A percentile compares a stretch with the other conserved stretches of the same genome.
Evolutionary conservation across 2,888 invertebrate species (phyloP).

Genomic region (Acanthosepion lycidas): DNA sequence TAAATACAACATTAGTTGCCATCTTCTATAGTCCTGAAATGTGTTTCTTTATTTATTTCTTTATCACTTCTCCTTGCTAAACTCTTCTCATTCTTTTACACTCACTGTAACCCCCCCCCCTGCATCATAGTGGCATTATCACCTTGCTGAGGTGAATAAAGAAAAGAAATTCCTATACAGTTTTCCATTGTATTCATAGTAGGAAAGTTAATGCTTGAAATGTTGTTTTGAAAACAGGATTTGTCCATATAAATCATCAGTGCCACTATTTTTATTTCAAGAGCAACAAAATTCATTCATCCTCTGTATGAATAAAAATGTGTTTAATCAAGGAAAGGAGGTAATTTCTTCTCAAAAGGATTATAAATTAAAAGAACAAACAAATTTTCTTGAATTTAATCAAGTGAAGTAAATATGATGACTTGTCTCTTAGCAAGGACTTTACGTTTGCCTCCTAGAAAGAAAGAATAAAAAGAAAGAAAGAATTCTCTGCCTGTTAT

Average conservation of each 20-base stretch:
- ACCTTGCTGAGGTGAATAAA: too few species aligned
- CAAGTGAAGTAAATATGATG: background rate
- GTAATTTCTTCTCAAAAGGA: background rate
- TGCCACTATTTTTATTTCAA: background rate
- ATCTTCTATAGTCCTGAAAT: too few species aligned
- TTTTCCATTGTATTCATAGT: too few species aligned
- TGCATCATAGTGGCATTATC: too few species aligned
- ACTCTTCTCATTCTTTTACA: too few species aligned
- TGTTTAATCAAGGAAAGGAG: background rate
- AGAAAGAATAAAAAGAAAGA: background rate
- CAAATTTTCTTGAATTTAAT: background rate
- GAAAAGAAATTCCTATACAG: too few species aligned
- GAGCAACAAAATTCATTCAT: background rate
- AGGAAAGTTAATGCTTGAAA: too few species aligned
- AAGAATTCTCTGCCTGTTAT: background rate
- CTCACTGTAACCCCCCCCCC: too few species aligned
- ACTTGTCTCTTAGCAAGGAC: background rate
- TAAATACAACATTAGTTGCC: too few species aligned
- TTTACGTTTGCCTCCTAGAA: background rate
- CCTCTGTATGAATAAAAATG: background rate
- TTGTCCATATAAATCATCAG: background rate
- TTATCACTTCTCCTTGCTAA: too few species aligned
- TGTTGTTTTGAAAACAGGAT: background rate
- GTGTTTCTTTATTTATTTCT: too few species aligned
- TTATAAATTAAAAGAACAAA: background rate